Base-by-base conservation (phyloP, 2,797 vertebrate genomes). In the Phylloscopus collybita region DNA sequence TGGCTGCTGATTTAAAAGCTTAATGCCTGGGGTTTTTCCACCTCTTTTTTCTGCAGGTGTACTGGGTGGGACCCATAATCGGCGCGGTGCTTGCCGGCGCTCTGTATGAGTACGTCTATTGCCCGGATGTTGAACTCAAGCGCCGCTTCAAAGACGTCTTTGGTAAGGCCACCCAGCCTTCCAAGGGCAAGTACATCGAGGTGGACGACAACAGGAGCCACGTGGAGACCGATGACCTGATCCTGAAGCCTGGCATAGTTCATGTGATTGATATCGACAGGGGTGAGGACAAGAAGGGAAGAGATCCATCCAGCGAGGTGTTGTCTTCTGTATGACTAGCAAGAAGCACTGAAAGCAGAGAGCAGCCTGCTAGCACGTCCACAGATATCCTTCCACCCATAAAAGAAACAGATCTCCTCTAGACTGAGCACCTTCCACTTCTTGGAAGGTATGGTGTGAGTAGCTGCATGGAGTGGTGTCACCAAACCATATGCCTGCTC, bases 301-400 rank as follows among this genome's bases (percentile, higher is more conserved):
- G 97, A 88, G 98, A 99, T 89, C 93, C 98, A 1, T 98, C 98
- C 2, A 98, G 98, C 3, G 99, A 99, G 75, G 98, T 98, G 79
- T 80, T 99, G 83, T 99, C 99, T 59, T 99, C 99, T 1, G 99
- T 99, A 99, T 99, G 99, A 99, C 99, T 99, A 99, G 98, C 97
- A 97, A 97, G 96, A 60, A 92, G 98, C 98, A 97, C 98, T 98
- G 98, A 98, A 98, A 98, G 97, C 98, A 98, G 98, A 98, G 98
- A 98, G 96, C 96, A 97, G 96, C 92, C 98, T 98, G 73, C 98
- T 97, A 97, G 95, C 98, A 97, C 93, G 3, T 69, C 97, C 92
- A 82, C 97, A 91, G 97, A 97, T 95, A 91, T 94, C 85, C 86
- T 98, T 89, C 96, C 96, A 69, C 95, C 97, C 82, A 97, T 98